Conservation (phyloP, 2,797 vertebrate genomes). For the Myotis vivesi region DNA sequence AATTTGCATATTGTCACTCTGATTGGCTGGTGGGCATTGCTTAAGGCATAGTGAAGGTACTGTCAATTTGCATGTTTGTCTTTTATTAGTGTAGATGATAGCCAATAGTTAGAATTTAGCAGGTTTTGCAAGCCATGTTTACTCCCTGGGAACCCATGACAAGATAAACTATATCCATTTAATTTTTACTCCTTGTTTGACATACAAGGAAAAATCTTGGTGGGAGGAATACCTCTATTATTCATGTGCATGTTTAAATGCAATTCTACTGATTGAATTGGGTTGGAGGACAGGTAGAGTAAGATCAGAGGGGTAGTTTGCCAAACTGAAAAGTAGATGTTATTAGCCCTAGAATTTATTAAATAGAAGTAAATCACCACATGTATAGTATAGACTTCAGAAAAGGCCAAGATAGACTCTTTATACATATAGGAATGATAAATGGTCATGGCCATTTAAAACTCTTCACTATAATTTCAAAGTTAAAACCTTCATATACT, state of each 20-base stretch:
- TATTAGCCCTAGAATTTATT: neutral
- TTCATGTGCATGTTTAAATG: neutral
- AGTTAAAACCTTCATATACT: neutral
- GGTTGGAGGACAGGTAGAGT: no score
- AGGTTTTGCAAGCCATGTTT: neutral
- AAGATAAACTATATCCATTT: neutral
- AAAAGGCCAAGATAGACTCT: neutral
- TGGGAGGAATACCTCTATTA: neutral
- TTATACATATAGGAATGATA: neutral
- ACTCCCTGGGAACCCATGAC: neutral
- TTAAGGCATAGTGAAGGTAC: no score
- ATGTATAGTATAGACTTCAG: neutral
- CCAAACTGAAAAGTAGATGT: neutral
- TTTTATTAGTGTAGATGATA: neutral
- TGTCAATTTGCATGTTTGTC: no score
- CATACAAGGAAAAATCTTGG: neutral
- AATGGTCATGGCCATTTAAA: neutral
- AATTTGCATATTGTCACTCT: no score
- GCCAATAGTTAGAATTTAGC: neutral
- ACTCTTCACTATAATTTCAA: neutral
- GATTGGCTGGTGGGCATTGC: no score
- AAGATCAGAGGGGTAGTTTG: neutral
- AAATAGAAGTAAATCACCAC: neutral
- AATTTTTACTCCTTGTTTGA: slow-evolving; percentile 3
- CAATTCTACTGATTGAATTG: neutral